phyloP scores from a whole-genome alignment of 37 sponge, comb jelly and placozoan genomes.

The Cladorhizidae sp. region DNA sequence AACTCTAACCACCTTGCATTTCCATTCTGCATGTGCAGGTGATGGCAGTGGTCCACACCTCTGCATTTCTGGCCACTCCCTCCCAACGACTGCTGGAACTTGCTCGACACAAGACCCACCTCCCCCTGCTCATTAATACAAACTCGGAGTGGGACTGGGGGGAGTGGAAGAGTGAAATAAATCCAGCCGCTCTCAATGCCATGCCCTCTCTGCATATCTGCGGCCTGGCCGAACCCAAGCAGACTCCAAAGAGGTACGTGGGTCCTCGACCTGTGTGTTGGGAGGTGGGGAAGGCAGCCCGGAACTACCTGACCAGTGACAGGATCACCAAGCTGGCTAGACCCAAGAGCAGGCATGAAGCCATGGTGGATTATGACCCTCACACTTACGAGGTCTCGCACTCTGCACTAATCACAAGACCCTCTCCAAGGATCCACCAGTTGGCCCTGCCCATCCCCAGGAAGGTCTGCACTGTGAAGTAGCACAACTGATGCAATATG shows the following conservation, averaged over 20 bases:
- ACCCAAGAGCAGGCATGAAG: constrained; percentile 46
- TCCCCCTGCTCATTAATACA: constrained; percentile 46
- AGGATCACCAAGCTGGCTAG: constrained; percentile 61
- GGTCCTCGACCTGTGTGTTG: constrained; percentile 52
- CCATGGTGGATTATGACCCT: constrained; percentile 72
- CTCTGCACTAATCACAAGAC: constrained; percentile 68
- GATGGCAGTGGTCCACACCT: constrained; percentile 48
- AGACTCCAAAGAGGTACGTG: constrained; percentile 24
- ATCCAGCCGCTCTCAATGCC: constrained; percentile 50
- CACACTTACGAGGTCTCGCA: constrained; percentile 70
- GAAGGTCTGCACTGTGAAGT: constrained; percentile 37
- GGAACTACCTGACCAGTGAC: constrained; percentile 55
- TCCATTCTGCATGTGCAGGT: constrained; percentile 28
- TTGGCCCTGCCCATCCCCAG: constrained; percentile 79
- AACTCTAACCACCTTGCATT: too few relatives aligned
- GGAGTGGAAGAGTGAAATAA: constrained; percentile 64
- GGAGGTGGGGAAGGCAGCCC: constrained; percentile 42
- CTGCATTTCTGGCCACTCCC: constrained; percentile 36
- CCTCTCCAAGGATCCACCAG: constrained; percentile 60
- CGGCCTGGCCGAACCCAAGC: constrained; percentile 52
- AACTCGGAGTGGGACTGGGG: constrained; percentile 83
- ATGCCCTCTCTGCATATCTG: constrained; percentile 32
- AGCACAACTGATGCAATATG: too few relatives aligned
- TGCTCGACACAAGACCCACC: constrained; percentile 64
- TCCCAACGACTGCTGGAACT: constrained; percentile 24